These are phyloP conservation scores for Globia sparganii DNA, from an alignment of 2,888 invertebrate species.

Conservation along the genomic window DNA sequence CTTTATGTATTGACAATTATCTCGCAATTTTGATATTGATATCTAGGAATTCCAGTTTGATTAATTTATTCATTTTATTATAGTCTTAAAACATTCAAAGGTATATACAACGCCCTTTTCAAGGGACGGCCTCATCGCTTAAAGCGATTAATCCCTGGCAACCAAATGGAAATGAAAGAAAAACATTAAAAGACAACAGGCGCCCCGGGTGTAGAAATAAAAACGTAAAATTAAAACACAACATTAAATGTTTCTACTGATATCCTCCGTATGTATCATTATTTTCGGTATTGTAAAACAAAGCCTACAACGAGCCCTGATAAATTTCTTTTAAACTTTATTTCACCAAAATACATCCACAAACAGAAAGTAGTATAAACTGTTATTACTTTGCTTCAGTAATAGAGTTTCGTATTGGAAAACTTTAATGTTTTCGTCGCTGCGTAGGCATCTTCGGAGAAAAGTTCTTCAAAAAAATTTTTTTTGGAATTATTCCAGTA, in stretches of 20 bases:
- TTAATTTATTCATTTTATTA: not conserved
- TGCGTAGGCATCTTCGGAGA: conserved; percentile 39
- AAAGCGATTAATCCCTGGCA: not conserved
- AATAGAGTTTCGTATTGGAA: conserved; percentile 65
- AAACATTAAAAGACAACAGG: conserved; percentile 24
- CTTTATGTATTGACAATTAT: not conserved
- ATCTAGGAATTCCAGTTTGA: not conserved
- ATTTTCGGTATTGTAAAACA: conserved; percentile 8
- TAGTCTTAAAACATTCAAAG: conserved; percentile 6
- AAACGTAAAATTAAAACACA: conserved; percentile 2
- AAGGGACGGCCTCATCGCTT: not conserved
- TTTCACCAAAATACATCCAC: conserved; percentile 46
- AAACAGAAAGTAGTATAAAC: conserved; percentile 56
- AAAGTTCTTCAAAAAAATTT: conserved; percentile 23
- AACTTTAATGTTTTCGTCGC: conserved; percentile 62
- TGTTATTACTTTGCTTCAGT: conserved; percentile 61
- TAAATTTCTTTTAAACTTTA: conserved; percentile 59
- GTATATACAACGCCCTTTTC: not conserved
- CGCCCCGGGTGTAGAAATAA: not conserved
- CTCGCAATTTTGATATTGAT: not conserved
- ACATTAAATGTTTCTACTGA: not conserved
- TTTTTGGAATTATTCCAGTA: conserved; percentile 26
- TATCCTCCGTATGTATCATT: not conserved
- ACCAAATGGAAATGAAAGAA: conserved; percentile 13
- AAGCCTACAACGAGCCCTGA: conserved; percentile 9